phyloP scores from a whole-genome alignment of 2,888 invertebrate species.

The Odontocerum albicorne region DNA sequence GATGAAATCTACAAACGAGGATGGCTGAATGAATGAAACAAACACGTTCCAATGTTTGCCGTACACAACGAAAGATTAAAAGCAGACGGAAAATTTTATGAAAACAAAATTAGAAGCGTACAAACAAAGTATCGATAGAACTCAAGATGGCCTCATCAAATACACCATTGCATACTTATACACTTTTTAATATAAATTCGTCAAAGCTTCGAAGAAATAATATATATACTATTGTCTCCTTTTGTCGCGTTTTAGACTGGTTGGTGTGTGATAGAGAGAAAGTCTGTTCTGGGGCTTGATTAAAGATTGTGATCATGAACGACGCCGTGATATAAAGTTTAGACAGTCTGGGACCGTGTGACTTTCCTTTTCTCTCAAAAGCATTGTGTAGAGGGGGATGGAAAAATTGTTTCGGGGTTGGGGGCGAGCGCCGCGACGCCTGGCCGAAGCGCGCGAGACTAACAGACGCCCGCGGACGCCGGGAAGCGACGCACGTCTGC shows the following conservation, averaged over 20 bases:
- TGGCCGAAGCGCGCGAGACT: constrained; percentile 56
- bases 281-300: constrained; percentile 11
- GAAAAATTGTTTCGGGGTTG: too few relatives aligned
- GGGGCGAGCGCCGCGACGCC: constrained; percentile 50
- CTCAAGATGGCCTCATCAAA: constrained; percentile 20
- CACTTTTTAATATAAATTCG: constrained; percentile 27
- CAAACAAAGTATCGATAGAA: constrained; percentile 18
- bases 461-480: constrained; percentile 61
- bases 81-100: constrained; percentile 19
- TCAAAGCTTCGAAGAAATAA: not conserved
- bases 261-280: constrained; percentile 9
- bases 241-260: constrained; percentile 1
- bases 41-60: constrained; percentile 3
- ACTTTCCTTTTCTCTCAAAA: constrained; percentile 23
- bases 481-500: constrained; percentile 40
- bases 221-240: not conserved
- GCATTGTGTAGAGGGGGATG: constrained; percentile 36
- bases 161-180: constrained; percentile 20
- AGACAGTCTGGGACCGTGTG: constrained; percentile 19
- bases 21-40: constrained; percentile 17
- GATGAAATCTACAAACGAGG: constrained; percentile 6
- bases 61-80: constrained; percentile 27
- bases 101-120: constrained; percentile 13
- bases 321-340: constrained; percentile 22
- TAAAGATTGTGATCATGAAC: constrained; percentile 12